phyloP scores from a whole-genome alignment of 2,888 invertebrate genomes.

The Lampropteryx suffumata region DNA sequence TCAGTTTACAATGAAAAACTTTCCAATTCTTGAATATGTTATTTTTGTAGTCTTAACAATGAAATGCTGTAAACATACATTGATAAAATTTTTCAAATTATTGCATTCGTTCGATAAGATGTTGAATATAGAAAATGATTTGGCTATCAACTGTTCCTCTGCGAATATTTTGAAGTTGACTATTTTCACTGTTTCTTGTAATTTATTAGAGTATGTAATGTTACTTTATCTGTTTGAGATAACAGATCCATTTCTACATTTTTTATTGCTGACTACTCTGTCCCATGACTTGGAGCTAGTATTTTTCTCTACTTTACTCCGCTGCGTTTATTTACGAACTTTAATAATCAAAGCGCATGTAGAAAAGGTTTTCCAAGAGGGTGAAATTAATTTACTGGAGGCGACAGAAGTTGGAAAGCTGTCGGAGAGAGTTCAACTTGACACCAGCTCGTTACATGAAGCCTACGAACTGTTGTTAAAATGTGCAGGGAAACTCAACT shows the following conservation, averaged over 20 bases:
- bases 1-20: conserved; percentile 39
- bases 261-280: conserved; percentile 11
- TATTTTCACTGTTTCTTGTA: conserved; percentile 30
- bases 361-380: conserved; percentile 38
- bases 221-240: not conserved
- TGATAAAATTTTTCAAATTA: conserved; percentile 42
- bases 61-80: conserved; percentile 38
- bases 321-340: conserved; percentile 47
- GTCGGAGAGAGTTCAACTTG: conserved; percentile 46
- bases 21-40: conserved; percentile 44
- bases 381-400: conserved; percentile 23
- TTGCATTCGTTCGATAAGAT: conserved; percentile 48
- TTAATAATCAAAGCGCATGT: conserved; percentile 54
- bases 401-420: conserved; percentile 45
- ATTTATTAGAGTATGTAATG: conserved; percentile 41
- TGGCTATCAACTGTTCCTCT: conserved; percentile 32
- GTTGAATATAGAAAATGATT: conserved; percentile 49
- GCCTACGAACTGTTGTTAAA: conserved; percentile 59
- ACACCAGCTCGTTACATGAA: conserved; percentile 53
- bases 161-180: conserved; percentile 28
- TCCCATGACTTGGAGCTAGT: conserved; percentile 55
- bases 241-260: not conserved
- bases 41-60: conserved; percentile 41
- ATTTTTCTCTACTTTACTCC: conserved; percentile 47
- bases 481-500: conserved; percentile 55